Evolutionary conservation across 2,797 vertebrate species (phyloP), one percentile per base, ranked within the genome.

Genomic region (Megalops cyprinoides): DNA sequence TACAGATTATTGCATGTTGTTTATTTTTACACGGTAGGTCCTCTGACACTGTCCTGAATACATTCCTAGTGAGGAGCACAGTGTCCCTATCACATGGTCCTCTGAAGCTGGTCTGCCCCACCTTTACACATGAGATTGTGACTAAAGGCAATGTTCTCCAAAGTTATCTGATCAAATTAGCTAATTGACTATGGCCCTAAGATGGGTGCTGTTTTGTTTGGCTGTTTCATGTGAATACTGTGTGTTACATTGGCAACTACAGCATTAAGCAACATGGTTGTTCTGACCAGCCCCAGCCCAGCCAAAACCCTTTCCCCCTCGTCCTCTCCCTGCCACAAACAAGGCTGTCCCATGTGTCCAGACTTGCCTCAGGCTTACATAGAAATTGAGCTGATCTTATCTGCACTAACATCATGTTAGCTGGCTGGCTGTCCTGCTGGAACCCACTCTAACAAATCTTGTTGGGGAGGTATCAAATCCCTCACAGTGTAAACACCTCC

Each of bases 341-440:
- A 23, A 23, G n/a, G n/a, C 42, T 78, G n/a, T 42, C 58, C 73
- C 67, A 71, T 71, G 67, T 71, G 73, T 51, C 25, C 48, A 48
- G 73, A 18, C 58, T 78, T 78, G 75, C 75, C 75, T 77, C 20
- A 23, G 75, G 75, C 34, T 12, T 28, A 56, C 14, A 56, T 39
- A 48, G 28, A 42, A 42, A 56, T n/a, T 42, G 39, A 65, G 76
- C 10, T 46, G 23, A 76, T 53, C 15, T 76, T 56, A 44, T 75
- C 48, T 81, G 71, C 28, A 23, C 46, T 81, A 42, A 49, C 44
- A 25, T 39, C 46, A 62, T n/a, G 39, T n/a, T 20, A 31, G 65
- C 34, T n/a, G 23, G 44, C 73, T 20, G 3, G 34, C 67, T 34
- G 10, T 65, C 12, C 18, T 39, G 18, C 65, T 28, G 48, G 78